Evolutionary conservation across 2,113 vertebrate species (phyloP).

Genomic region (Psettodes erumei): DNA sequence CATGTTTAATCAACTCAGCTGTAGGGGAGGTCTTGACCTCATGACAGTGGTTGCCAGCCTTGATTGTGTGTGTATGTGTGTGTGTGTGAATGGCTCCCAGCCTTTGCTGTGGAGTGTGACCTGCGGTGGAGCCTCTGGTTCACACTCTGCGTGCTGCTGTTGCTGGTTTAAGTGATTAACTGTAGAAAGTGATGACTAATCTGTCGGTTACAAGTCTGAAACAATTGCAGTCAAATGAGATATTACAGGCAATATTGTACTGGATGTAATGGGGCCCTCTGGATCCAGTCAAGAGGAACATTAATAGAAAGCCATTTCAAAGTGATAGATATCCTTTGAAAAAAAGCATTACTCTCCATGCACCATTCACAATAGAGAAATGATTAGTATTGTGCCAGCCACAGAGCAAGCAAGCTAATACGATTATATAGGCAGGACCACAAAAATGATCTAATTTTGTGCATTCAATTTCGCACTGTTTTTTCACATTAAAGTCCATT

Average conservation of each 20-base stretch:
- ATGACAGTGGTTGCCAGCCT: constrained; percentile 50
- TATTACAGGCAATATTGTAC: constrained; percentile 24
- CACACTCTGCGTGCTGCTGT: constrained; percentile 55
- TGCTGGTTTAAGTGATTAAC: constrained; percentile 67
- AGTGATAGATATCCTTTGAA: background rate
- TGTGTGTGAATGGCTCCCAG: constrained; percentile 48
- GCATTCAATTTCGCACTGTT: background rate
- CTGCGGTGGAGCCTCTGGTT: constrained; percentile 65
- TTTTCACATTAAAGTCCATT: background rate
- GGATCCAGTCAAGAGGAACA: constrained; percentile 33
- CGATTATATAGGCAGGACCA: background rate
- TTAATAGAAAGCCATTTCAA: constrained; percentile 13
- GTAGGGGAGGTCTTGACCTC: constrained; percentile 71
- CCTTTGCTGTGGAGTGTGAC: constrained; percentile 66
- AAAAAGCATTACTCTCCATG: constrained; percentile 18
- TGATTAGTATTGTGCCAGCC: background rate
- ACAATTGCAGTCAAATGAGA: constrained; percentile 38
- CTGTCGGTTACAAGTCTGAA: constrained; percentile 48
- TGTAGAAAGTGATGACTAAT: constrained; percentile 68
- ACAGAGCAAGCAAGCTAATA: background rate
- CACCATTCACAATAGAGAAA: background rate
- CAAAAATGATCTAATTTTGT: background rate
- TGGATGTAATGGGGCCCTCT: constrained; percentile 18
- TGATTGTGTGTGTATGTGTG: constrained; percentile 40
- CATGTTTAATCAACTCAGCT: constrained; percentile 68